Base-by-base conservation (phyloP, 2,888 invertebrate genomes). In the Campoplex nolae region DNA sequence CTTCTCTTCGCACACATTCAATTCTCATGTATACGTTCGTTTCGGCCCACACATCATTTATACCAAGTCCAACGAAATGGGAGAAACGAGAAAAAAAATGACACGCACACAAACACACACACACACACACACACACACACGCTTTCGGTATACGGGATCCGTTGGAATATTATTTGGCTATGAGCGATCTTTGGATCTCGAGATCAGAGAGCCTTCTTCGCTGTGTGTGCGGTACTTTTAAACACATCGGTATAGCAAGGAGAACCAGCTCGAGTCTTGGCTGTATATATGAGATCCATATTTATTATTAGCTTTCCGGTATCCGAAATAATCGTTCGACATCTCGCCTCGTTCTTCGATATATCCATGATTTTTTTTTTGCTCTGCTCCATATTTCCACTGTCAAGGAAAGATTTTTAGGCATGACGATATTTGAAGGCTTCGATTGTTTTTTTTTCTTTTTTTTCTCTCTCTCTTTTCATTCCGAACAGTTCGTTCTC, bases 71-170 rank as follows among this genome's bases (percentile, higher is more conserved):
- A 45, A 8, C 11, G 23, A 38, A 45, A 23, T 38, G 38, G 6
- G 38, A 23, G 13, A 80, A 78, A 84, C 88, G 90, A 90, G 90
- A 89, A 91, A 90, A 88, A 89, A 90, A 91, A 86, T 74, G 77
- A 88, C 85, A 79, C 80, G 83, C 23, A 56, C 48, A 48, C 45
- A 67, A 51, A 51, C n/a, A 51, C 73, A 58, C 80, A 32, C 23
- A 23, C 23, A n/a, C 23, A 56, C 48, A 48, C 45, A 67, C 56
- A 51, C n/a, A 51, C 73, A 58, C 80, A 32, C 23, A 23, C 23
- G 23, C 51, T 54, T 78, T 75, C 68, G 38, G 67, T 54, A 4
- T 7, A 38, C 28, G 28, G 6, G 28, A 16, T 70, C 48, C 70
- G 75, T 35, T 42, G 38, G 58, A 62, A 73, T 58, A 71, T 83